A percentile compares a stretch with the other conserved stretches of the same genome.
Evolutionary conservation across 37 sponge, comb jelly and placozoan genomes (phyloP).

Genomic region (Chondrilla cf. caribensis): DNA sequence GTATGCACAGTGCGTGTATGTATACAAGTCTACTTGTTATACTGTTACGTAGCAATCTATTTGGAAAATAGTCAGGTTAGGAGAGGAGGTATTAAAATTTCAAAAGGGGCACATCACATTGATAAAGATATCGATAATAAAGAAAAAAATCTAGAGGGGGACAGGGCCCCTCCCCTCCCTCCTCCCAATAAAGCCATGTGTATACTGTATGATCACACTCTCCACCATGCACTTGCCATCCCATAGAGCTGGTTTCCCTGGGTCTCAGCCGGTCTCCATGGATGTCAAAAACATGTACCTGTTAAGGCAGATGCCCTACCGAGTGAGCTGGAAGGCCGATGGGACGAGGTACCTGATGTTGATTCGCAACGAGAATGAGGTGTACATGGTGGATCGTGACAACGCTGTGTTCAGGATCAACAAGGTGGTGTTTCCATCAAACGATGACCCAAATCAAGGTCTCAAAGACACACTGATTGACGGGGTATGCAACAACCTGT

Average conservation of each 20-base stretch:
- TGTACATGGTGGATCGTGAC: constrained; percentile 91
- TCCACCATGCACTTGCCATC: too few species aligned
- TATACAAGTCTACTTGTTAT: too few species aligned
- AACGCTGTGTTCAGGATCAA: constrained; percentile 70
- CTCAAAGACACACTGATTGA: constrained; percentile 82
- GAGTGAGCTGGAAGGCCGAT: constrained; percentile 98
- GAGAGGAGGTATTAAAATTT: too few species aligned
- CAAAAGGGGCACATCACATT: too few species aligned
- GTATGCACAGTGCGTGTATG: too few species aligned
- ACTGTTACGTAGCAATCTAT: constrained; percentile 2
- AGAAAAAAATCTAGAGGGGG: too few species aligned
- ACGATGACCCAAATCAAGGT: constrained; percentile 31
- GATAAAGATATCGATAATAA: too few species aligned
- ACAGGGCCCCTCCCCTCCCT: too few species aligned
- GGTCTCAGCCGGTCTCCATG: constrained; percentile 95
- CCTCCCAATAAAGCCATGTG: too few species aligned
- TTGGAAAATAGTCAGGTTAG: too few species aligned
- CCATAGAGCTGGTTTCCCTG: constrained; percentile 81
- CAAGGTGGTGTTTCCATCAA: constrained; percentile 60
- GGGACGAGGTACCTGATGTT: constrained; percentile 94
- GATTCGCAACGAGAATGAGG: constrained; percentile 46
- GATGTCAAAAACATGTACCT: constrained; percentile 68
- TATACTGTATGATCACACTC: too few species aligned
- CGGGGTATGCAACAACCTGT: constrained; percentile 70
- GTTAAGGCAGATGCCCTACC: constrained; percentile 69